These are phyloP conservation scores for Chloroceryle aenea DNA, from an alignment of 2,113 vertebrate species.

Conservation along the genomic window DNA sequence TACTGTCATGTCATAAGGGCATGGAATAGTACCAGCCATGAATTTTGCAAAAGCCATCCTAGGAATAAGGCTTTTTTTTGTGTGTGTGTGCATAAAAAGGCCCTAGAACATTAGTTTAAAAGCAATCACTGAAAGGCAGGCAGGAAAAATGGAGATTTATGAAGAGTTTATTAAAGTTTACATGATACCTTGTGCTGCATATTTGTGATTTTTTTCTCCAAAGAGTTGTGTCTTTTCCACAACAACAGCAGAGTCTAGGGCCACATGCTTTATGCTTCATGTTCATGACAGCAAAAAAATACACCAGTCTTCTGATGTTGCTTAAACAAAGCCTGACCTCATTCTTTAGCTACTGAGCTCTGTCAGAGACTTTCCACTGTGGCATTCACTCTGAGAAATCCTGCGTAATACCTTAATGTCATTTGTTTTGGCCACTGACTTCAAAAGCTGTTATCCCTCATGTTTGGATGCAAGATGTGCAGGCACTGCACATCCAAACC, in stretches of 20 bases:
- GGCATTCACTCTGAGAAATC: neutral
- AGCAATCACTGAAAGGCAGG: neutral
- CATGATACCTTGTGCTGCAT: fast-evolving
- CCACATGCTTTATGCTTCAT: neutral
- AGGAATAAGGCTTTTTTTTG: neutral
- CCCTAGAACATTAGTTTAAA: neutral
- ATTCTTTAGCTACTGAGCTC: neutral
- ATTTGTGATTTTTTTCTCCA: neutral
- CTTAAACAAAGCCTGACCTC: constrained; percentile 20
- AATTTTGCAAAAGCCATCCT: constrained; percentile 49
- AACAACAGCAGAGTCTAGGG: neutral
- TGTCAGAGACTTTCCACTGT: neutral
- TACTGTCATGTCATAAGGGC: constrained; percentile 16
- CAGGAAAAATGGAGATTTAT: neutral
- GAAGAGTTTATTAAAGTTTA: neutral
- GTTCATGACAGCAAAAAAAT: neutral
- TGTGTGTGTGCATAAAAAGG: constrained; percentile 24
- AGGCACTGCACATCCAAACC: neutral
- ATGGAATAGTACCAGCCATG: constrained; percentile 25
- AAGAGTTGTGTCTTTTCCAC: neutral
- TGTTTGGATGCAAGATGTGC: neutral
- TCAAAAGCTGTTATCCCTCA: neutral
- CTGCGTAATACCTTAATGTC: neutral
- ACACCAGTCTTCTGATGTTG: fast-evolving
- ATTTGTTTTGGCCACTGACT: neutral